phyloP scores from a whole-genome alignment of 2,888 invertebrate species.

The Liposcelis brunnea region DNA sequence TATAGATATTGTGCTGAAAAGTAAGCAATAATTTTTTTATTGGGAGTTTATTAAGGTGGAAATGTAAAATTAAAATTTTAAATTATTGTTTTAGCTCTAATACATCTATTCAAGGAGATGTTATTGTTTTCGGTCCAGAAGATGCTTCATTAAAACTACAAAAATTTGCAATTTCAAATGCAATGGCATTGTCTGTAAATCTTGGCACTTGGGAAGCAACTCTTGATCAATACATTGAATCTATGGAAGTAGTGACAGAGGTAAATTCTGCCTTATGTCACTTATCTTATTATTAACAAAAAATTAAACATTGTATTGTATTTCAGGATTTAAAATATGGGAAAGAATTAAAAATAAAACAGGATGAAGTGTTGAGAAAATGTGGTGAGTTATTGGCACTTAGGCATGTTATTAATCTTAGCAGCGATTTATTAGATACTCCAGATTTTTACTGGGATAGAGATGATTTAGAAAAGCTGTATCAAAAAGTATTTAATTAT shows the following conservation, averaged over 20 bases:
- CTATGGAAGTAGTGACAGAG: constrained; percentile 63
- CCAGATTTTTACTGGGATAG: constrained; percentile 99
- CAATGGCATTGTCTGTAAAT: constrained; percentile 83
- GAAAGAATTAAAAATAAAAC: constrained; percentile 46
- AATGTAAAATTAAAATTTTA: constrained; percentile 26
- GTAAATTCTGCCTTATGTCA: constrained; percentile 18
- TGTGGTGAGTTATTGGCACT: constrained; percentile 80
- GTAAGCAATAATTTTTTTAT: constrained; percentile 25
- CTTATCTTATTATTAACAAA: background rate
- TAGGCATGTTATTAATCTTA: constrained; percentile 77
- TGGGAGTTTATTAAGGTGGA: too few relatives aligned
- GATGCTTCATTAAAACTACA: constrained; percentile 46
- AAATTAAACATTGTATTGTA: too few relatives aligned
- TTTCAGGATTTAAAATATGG: constrained; percentile 53
- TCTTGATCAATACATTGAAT: constrained; percentile 64
- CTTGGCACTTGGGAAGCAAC: constrained; percentile 87
- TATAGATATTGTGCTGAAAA: constrained; percentile 40
- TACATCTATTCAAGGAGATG: constrained; percentile 29
- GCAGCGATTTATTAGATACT: constrained; percentile 84
- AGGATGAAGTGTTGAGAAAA: constrained; percentile 53
- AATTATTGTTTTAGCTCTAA: constrained; percentile 21
- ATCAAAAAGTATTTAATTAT: constrained; percentile 64
- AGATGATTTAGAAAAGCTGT: constrained; percentile 70
- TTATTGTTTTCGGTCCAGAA: constrained; percentile 33
- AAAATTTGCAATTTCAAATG: constrained; percentile 89